Percentiles rank a stretch among this genome's conserved stretches.
Evolutionary conservation across 2,113 vertebrate species (phyloP).

Genomic region (Athene noctua): DNA sequence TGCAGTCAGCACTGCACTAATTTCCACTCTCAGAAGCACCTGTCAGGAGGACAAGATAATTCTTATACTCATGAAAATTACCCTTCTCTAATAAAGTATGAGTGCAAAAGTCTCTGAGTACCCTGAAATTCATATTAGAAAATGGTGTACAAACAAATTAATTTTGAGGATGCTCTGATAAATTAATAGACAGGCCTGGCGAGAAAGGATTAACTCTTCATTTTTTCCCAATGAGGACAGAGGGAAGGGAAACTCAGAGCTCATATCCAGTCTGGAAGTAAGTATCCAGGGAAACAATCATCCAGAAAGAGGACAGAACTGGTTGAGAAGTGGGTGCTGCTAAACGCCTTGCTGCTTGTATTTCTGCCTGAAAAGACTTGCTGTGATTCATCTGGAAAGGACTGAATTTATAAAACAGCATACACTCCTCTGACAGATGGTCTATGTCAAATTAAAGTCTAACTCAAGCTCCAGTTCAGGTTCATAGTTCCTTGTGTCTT

Average conservation of each 20-base stretch:
- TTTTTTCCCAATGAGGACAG: not conserved
- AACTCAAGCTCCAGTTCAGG: not conserved
- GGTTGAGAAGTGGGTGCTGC: not conserved
- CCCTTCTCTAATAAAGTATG: not conserved
- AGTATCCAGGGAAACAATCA: not conserved
- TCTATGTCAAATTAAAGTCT: not conserved
- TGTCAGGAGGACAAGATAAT: not conserved
- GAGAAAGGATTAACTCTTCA: not conserved
- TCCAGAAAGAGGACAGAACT: not conserved
- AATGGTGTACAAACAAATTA: not conserved
- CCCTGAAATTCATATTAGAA: not conserved
- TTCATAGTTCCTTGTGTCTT: not conserved
- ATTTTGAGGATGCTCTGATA: not conserved
- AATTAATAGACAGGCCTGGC: not conserved
- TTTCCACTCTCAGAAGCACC: not conserved
- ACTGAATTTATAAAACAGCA: not conserved
- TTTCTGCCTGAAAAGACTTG: not conserved
- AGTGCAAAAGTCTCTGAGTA: not conserved
- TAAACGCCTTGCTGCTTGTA: not conserved
- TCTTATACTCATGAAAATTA: not conserved
- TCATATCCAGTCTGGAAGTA: not conserved
- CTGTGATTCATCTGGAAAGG: not conserved
- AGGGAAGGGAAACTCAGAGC: not conserved
- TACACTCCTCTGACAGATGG: not conserved
- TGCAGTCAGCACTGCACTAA: not conserved